Percentiles rank a stretch among this genome's conserved stretches.
phyloP scores from a whole-genome alignment of 2,797 vertebrate species.

The Anniella stebbinsi region DNA sequence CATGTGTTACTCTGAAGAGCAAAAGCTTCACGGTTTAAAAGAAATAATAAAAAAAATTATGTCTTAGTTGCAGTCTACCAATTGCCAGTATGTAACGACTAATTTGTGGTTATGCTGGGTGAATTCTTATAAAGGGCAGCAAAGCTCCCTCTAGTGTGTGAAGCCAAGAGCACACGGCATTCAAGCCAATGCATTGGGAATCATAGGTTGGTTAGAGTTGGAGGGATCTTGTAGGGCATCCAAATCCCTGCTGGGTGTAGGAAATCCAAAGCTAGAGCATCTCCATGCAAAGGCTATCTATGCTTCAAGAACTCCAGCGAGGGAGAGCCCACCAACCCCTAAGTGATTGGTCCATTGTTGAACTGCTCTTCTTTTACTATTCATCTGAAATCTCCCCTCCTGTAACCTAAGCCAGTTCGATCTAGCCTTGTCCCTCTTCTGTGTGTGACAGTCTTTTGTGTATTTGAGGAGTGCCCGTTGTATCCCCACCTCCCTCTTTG shows the following conservation, averaged over 20 bases:
- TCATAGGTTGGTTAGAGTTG: not conserved
- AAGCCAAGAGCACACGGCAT: not conserved
- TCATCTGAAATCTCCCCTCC: not conserved
- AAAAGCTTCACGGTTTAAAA: not conserved
- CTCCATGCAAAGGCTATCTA: too few relatives aligned
- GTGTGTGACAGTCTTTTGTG: too few relatives aligned
- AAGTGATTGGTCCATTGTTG: too few relatives aligned
- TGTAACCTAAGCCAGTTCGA: not conserved
- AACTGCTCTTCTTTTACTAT: too few relatives aligned
- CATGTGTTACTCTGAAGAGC: not conserved
- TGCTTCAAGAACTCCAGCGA: too few relatives aligned
- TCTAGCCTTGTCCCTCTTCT: too few relatives aligned
- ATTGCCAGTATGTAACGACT: not conserved
- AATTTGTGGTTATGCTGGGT: not conserved
- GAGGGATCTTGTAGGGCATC: not conserved
- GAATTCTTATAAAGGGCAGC: not conserved
- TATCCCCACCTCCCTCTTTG: too few relatives aligned
- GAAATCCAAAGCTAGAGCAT: too few relatives aligned
- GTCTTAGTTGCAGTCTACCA: not conserved
- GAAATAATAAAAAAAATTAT: not conserved
- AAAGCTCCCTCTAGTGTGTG: conserved; percentile 5
- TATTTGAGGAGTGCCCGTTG: too few relatives aligned
- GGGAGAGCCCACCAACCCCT: too few relatives aligned
- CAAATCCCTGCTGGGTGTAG: not conserved
- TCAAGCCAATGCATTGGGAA: not conserved